phyloP scores from a whole-genome alignment of 2,113 vertebrate genomes.

The Promerops cafer region DNA sequence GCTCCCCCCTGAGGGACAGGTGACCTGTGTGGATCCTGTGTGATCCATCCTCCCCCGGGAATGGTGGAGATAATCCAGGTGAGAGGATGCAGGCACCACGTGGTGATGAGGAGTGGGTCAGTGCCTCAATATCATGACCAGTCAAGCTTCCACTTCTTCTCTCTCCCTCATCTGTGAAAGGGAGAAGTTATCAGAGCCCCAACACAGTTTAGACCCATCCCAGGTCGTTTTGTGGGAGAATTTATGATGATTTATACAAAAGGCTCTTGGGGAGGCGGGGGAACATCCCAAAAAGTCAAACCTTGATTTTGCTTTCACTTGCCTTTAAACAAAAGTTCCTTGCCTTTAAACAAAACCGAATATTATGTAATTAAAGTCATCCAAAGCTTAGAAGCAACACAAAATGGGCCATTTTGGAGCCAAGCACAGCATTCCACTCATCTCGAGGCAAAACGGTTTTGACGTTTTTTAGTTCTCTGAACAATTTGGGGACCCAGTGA shows the following conservation, averaged over 20 bases:
- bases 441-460: not conserved
- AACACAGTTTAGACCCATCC: not conserved
- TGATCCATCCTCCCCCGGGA: not conserved
- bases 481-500: not conserved
- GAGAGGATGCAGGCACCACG: not conserved
- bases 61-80: not conserved
- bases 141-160: not conserved
- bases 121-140: not conserved
- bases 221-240: not conserved
- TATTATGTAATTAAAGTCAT: not conserved
- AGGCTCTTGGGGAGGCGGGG: accelerated
- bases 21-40: not conserved
- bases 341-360: not conserved
- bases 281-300: not conserved
- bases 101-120: not conserved
- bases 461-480: not conserved
- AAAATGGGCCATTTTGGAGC: not conserved
- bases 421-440: not conserved
- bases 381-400: not conserved
- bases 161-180: not conserved
- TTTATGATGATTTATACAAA: not conserved
- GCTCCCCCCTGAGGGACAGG: not conserved
- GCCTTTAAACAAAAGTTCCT: not conserved
- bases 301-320: not conserved
- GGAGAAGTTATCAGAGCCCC: not conserved